These are phyloP conservation scores for Echinarachnius parma DNA, from an alignment of 53 echinoderm and acorn worm species.

Conservation along the genomic window DNA sequence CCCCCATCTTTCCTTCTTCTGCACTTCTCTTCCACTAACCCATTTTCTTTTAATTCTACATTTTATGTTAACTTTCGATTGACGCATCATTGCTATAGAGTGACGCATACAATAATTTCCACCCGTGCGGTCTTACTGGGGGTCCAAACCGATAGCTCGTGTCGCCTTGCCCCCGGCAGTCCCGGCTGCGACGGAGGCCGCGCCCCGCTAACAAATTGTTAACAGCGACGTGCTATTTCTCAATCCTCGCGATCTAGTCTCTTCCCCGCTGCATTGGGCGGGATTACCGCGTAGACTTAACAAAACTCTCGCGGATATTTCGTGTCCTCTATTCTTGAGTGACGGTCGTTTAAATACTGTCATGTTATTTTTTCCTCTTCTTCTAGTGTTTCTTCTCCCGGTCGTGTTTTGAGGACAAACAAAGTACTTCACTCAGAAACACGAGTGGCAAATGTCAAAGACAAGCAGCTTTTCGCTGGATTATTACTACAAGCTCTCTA, in stretches of 20 bases:
- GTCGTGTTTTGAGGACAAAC: conserved; percentile 24
- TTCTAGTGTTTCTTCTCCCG: too few relatives aligned
- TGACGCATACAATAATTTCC: too few relatives aligned
- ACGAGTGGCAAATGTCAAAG: conserved; percentile 39
- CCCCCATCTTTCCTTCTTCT: neutral
- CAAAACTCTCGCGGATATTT: neutral
- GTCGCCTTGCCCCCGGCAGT: conserved; percentile 36
- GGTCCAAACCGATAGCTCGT: neutral
- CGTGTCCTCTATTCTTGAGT: neutral
- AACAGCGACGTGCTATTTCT: neutral
- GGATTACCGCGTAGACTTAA: neutral
- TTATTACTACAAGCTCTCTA: too few relatives aligned
- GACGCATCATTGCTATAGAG: too few relatives aligned
- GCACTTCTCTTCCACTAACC: too few relatives aligned
- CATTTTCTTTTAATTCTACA: too few relatives aligned
- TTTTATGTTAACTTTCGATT: too few relatives aligned
- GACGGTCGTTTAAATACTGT: conserved; percentile 39
- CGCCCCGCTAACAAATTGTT: conserved; percentile 4
- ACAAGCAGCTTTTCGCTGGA: too few relatives aligned
- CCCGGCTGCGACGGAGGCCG: conserved; percentile 6
- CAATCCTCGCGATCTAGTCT: too few relatives aligned
- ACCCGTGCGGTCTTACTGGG: conserved; percentile 22
- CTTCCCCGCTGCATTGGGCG: neutral
- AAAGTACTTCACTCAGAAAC: conserved; percentile 17
- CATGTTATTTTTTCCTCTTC: conserved; percentile 25